Conservation (phyloP, 64 coral and sea anemone species). For the Pachyseris speciosa region DNA sequence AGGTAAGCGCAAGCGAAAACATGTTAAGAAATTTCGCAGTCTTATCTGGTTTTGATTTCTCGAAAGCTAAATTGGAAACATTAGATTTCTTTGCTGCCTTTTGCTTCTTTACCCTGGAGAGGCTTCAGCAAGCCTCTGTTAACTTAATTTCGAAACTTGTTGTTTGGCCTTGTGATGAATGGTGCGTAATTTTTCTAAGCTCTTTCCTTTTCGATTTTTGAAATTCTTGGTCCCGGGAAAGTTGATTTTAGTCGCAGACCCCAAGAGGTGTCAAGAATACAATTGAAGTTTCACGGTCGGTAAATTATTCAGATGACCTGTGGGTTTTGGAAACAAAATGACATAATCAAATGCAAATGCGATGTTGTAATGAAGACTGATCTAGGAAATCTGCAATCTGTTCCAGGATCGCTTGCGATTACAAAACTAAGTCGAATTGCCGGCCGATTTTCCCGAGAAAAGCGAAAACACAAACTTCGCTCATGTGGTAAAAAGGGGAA, state of each 20-base stretch:
- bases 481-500: slow-evolving; percentile 38
- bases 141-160: too few relatives aligned
- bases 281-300: slow-evolving; percentile 41
- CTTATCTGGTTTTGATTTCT: neutral
- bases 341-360: slow-evolving; percentile 63
- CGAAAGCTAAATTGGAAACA: neutral
- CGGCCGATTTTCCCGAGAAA: slow-evolving; percentile 33
- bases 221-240: slow-evolving; percentile 16
- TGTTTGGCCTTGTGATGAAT: too few relatives aligned
- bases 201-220: neutral
- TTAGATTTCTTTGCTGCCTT: neutral
- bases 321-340: slow-evolving; percentile 47
- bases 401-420: slow-evolving; percentile 40
- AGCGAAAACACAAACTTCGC: slow-evolving; percentile 3
- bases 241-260: neutral
- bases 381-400: slow-evolving; percentile 56
- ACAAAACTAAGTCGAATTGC: slow-evolving; percentile 32
- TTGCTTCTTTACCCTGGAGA: neutral
- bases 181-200: neutral
- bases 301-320: slow-evolving; percentile 60
- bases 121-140: neutral
- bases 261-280: slow-evolving; percentile 48
- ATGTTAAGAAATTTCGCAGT: neutral
- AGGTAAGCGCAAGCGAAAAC: neutral
- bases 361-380: slow-evolving; percentile 54